Base-by-base conservation (phyloP, 2,113 vertebrate species). In the Xyrauchen texanus region DNA sequence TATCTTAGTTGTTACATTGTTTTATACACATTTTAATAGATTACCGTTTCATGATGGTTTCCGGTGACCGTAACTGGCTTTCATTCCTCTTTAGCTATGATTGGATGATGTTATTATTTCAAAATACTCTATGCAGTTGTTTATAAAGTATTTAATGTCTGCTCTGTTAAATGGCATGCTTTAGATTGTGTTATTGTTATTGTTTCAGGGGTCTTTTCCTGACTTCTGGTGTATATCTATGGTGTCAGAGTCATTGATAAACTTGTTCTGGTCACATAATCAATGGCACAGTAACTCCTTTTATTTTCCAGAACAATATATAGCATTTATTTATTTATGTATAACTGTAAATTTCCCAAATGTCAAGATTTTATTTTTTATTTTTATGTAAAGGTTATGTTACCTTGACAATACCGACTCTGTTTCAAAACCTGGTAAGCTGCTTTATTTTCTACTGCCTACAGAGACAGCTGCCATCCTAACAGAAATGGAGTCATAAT, bases 211-310 rank as follows among this genome's bases (percentile, higher is more conserved):
- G 46, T 47, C 47, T 68, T 68, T 81, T 84, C 42, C n/a, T 82
- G 65, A 83, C 63, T 52, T 79, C 61, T 78, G 57, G 3, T 81
- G 79, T 76, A 10, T 72, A 69, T 34, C 57, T 84, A 75, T 85
- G 16, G 79, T 80, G 78, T 51, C 81, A 77, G 69, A 73, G 75
- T 66, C 76, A 80, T 88, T 83, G 46, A 82, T 77, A 34, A 78
- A 57, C 67, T 78, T 83, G 80, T 84, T 82, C 75, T 76, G 77
- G 77, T 83, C 67, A 81, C 68, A 73, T 77, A 71, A 82, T 82
- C 70, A 85, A 82, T 82, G 84, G 82, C 79, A 82, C 86, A 88
- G 86, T 88, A 88, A 87, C 88, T 87, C 85, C 85, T 89, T 87
- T 86, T 58, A 46, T 62, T 72, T 21, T 57, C n/a, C 12, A 16